Base-by-base conservation (phyloP, 2,113 vertebrate species). In the Embiotoca jacksoni region DNA sequence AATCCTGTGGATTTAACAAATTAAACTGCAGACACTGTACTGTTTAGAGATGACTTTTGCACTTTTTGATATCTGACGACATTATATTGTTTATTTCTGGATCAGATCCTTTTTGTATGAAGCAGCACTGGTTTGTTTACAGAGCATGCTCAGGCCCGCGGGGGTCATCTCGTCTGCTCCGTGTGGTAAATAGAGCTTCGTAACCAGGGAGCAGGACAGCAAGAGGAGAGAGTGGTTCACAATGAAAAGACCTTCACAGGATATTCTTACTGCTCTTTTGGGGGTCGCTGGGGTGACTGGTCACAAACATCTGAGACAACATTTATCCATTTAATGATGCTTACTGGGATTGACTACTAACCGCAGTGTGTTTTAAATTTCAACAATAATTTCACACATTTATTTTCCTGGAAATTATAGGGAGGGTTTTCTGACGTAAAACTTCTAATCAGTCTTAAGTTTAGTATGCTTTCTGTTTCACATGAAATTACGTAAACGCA, bases 211-310 rank as follows among this genome's bases (percentile, higher is more conserved):
- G 53, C 41, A 64, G 57, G 53, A 60, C 53, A 54, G 59, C 2
- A 5, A 58, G 72, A 82, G 3, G 7, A 57, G 69, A 72, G 63
- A 32, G 32, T n/a, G 58, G 61, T 8, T 82, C 36, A 75, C 76
- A 80, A 75, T 36, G 61, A 84, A 85, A 81, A 74, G 52, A 80
- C 80, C 69, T 74, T 83, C 58, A 57, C 13, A 37, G 50, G 13
- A 75, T 66, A 58, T 66, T 37, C 33, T 60, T 47, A 39, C 50
- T 81, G 57, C 63, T 49, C 57, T 56, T 31, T 50, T 39, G 37
- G 41, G 4, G 0, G 4, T 64, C 59, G n/a, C 36, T 7, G 2
- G 14, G 15, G 5, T 33, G 1, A 31, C 3, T 16, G 31, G 13
- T 66, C 10, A 54, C n/a, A 67, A 39, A 61, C 47, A 53, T 15